phyloP scores from a whole-genome alignment of 2,797 vertebrate species.

The Rallus crepitans region DNA sequence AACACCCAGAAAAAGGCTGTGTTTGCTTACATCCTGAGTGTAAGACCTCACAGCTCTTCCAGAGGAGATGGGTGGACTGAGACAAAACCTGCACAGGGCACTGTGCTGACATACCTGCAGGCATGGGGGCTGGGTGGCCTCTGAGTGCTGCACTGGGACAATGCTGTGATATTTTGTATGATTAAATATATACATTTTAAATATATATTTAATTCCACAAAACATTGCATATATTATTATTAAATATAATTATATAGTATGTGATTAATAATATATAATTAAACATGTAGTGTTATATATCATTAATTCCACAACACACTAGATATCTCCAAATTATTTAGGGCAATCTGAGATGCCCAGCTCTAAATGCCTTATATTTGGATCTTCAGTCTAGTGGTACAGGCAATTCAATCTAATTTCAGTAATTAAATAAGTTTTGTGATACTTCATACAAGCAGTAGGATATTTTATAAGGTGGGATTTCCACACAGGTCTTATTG shows the following conservation, averaged over 20 bases:
- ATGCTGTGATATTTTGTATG: neutral
- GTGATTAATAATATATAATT: too few relatives aligned
- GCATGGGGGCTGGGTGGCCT: neutral
- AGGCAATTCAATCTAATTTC: neutral
- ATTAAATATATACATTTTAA: too few relatives aligned
- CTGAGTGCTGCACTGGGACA: neutral
- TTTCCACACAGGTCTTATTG: neutral
- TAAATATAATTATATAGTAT: too few relatives aligned
- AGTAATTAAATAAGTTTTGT: neutral
- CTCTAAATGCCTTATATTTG: neutral
- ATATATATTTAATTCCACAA: too few relatives aligned
- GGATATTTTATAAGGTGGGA: neutral
- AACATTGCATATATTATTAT: too few relatives aligned
- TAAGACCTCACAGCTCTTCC: neutral
- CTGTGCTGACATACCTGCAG: fast-evolving
- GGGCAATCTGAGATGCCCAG: neutral
- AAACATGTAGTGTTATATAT: too few relatives aligned
- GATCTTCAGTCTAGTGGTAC: neutral
- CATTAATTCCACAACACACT: too few relatives aligned
- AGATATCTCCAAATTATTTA: neutral
- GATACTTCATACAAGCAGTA: neutral
- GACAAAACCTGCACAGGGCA: neutral
- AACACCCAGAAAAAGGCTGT: neutral
- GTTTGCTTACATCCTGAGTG: neutral
- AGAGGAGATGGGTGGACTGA: fast-evolving